Evolutionary conservation across 2,113 vertebrate genomes (phyloP).

Genomic region (Ammodramus savannarum): DNA sequence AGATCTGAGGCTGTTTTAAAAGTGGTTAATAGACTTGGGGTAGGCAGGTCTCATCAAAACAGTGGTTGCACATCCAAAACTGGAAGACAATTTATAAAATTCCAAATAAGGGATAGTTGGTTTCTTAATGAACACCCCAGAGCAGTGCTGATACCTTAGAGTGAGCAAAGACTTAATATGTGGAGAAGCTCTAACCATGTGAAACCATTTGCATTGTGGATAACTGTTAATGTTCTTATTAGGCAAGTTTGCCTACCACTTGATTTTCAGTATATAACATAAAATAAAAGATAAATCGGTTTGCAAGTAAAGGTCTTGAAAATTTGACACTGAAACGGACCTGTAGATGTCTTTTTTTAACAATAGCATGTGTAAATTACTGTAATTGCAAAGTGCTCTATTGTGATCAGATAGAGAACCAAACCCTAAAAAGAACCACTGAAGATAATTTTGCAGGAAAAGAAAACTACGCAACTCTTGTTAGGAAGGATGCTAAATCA

Average conservation of each 20-base stretch:
- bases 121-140: background rate
- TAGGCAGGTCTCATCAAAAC: background rate
- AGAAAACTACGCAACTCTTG: background rate
- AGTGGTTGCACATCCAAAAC: background rate
- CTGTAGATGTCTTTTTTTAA: background rate
- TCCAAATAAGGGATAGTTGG: background rate
- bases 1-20: background rate
- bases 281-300: background rate
- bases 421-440: background rate
- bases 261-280: background rate
- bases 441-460: background rate
- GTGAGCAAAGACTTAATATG: background rate
- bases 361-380: background rate
- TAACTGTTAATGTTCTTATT: background rate
- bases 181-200: background rate
- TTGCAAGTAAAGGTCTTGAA: background rate
- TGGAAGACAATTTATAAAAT: background rate
- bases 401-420: background rate
- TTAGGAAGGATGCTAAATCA: background rate
- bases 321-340: background rate
- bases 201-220: background rate
- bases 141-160: background rate
- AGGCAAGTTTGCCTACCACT: background rate
- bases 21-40: background rate
- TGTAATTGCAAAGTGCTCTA: background rate